Conservation (phyloP, 2,113 vertebrate genomes). For the Pao palembangensis region DNA sequence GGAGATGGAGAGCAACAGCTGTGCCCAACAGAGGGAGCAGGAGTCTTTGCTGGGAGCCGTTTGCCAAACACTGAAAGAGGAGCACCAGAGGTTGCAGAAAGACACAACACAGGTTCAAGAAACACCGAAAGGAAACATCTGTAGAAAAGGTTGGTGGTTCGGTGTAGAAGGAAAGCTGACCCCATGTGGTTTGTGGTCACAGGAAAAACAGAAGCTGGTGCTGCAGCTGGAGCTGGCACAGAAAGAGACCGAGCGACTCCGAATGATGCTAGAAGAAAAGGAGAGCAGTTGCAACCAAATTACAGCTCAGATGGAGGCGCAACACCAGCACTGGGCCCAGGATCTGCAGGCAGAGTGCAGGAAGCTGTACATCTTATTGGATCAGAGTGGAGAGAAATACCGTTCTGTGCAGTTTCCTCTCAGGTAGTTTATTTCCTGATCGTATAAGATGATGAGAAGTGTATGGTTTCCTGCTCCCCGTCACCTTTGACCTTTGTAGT, state of each 20-base stretch:
- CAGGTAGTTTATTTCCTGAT: constrained; percentile 53
- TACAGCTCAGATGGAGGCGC: constrained; percentile 50
- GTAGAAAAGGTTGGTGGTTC: neutral
- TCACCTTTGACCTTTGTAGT: constrained; percentile 20
- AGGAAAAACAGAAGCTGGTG: constrained; percentile 55
- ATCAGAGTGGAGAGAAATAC: constrained; percentile 30
- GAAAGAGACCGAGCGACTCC: constrained; percentile 47
- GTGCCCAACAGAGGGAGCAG: constrained; percentile 59
- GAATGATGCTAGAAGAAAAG: constrained; percentile 42
- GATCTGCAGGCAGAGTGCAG: constrained; percentile 50
- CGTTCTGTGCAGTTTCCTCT: neutral
- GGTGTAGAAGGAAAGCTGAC: constrained; percentile 8
- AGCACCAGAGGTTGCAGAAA: constrained; percentile 53
- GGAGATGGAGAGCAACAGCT: constrained; percentile 57
- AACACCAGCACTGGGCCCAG: constrained; percentile 43
- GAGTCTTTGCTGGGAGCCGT: constrained; percentile 49
- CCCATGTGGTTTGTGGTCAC: constrained; percentile 14
- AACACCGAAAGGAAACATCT: neutral
- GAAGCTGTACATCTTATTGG: constrained; percentile 40
- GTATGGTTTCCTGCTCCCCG: neutral
- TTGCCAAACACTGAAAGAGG: constrained; percentile 57
- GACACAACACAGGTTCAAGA: constrained; percentile 66
- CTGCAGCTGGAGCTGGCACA: constrained; percentile 41
- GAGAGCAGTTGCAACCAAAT: constrained; percentile 30
- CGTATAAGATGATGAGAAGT: neutral